Conservation (phyloP, 2,888 invertebrate genomes). For the Mesochorus sp. region DNA sequence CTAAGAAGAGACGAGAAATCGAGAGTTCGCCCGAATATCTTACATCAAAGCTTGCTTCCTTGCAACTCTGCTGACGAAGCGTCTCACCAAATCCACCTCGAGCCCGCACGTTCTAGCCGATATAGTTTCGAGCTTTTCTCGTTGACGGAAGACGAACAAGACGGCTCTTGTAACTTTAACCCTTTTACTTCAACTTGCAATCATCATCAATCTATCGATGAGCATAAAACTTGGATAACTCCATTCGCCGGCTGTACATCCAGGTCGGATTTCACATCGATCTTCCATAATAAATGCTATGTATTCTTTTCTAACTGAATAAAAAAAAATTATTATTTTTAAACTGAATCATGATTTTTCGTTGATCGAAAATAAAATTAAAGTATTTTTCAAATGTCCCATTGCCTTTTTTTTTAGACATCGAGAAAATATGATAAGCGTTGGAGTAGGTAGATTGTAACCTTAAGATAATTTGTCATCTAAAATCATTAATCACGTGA, state of each 20-base stretch:
- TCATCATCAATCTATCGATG: slow-evolving; percentile 9
- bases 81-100: not conserved
- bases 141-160: not conserved
- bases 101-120: too few species aligned
- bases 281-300: not conserved
- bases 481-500: slow-evolving; percentile 26
- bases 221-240: slow-evolving; percentile 13
- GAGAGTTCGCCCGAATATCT: slow-evolving; percentile 21
- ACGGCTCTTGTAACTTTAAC: slow-evolving; percentile 1
- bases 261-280: too few species aligned
- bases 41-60: slow-evolving; percentile 5
- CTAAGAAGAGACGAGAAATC: not conserved
- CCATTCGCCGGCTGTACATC: too few species aligned
- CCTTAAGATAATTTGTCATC: slow-evolving; percentile 24
- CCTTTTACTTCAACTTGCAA: not conserved
- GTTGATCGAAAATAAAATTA: not conserved
- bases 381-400: not conserved
- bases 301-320: not conserved
- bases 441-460: not conserved
- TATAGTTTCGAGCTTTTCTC: slow-evolving; percentile 31
- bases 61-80: slow-evolving; percentile 11
- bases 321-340: not conserved
- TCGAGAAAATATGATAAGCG: not conserved
- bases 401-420: not conserved
- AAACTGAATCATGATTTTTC: not conserved